A percentile compares a stretch with the other conserved stretches of the same genome.
Conservation (phyloP, 2,888 invertebrate species). For the Unio delphinus region DNA sequence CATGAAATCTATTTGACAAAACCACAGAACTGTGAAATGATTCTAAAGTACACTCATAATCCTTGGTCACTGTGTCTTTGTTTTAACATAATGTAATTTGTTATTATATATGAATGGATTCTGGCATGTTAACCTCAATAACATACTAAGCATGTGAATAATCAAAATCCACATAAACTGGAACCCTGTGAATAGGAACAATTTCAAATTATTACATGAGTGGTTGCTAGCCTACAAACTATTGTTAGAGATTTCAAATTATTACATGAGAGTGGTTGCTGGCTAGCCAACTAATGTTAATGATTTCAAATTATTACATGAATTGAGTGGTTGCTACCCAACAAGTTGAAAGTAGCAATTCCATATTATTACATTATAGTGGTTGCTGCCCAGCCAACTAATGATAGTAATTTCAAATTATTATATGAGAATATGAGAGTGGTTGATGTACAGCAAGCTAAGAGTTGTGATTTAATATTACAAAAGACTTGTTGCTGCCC, state of each 20-base stretch:
- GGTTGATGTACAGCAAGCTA: slow-evolving; percentile 94
- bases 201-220: slow-evolving; percentile 70
- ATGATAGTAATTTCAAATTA: slow-evolving; percentile 65
- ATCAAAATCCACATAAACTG: too few species aligned
- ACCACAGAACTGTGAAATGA: too few species aligned
- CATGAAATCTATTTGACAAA: too few species aligned
- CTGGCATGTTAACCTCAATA: too few species aligned
- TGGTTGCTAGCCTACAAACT: slow-evolving; percentile 82
- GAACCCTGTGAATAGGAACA: too few species aligned
- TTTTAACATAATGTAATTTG: too few species aligned
- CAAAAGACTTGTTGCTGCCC: slow-evolving; percentile 82
- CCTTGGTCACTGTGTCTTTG: too few species aligned
- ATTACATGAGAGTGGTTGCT: slow-evolving; percentile 78
- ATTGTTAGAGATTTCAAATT: slow-evolving; percentile 41
- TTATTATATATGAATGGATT: too few species aligned
- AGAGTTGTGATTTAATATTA: slow-evolving; percentile 73
- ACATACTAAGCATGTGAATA: too few species aligned
- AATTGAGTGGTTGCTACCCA: slow-evolving; percentile 73
- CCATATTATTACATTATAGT: slow-evolving; percentile 83
- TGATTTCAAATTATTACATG: slow-evolving; percentile 79
- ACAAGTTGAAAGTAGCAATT: too few species aligned
- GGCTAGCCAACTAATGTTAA: background rate
- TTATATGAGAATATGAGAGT: slow-evolving; percentile 77
- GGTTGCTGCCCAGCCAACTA: slow-evolving; percentile 71
- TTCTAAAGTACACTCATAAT: too few species aligned